Evolutionary conservation across 2,888 invertebrate species (phyloP).

Genomic region (Masnerella sp.): DNA sequence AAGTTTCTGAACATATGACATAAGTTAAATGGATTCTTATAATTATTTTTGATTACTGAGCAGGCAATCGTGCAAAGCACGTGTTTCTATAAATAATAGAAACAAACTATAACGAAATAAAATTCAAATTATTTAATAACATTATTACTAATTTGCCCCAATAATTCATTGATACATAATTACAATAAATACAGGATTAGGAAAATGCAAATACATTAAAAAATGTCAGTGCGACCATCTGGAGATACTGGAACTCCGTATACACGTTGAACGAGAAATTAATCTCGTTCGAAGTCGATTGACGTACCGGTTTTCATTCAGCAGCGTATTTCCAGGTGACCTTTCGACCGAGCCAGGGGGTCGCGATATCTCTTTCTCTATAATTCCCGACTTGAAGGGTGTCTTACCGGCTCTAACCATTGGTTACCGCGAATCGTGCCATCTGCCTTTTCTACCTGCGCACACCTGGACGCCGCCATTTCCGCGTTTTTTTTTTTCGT

Average conservation of each 20-base stretch:
- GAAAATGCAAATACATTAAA: not conserved
- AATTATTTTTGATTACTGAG: too few species aligned
- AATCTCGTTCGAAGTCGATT: slow-evolving; percentile 15
- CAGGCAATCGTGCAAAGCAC: too few species aligned
- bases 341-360: slow-evolving; percentile 45
- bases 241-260: slow-evolving; percentile 14
- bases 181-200: not conserved
- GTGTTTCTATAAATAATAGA: too few species aligned
- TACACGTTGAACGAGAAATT: not conserved
- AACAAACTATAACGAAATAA: too few species aligned
- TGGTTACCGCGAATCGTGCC: too few species aligned
- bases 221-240: not conserved
- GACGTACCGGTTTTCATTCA: slow-evolving; percentile 40
- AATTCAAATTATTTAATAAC: too few species aligned
- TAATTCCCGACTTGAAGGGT: slow-evolving; percentile 61
- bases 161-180: too few species aligned
- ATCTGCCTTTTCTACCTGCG: slow-evolving; percentile 69
- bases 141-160: too few species aligned
- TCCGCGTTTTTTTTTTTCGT: too few species aligned
- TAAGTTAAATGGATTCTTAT: too few species aligned
- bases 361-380: slow-evolving; percentile 49
- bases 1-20: too few species aligned
- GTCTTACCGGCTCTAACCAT: slow-evolving; percentile 59
- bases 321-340: slow-evolving; percentile 62
- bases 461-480: slow-evolving; percentile 67